phyloP scores from a whole-genome alignment of 2,797 vertebrate genomes.

The Falco berigora region DNA sequence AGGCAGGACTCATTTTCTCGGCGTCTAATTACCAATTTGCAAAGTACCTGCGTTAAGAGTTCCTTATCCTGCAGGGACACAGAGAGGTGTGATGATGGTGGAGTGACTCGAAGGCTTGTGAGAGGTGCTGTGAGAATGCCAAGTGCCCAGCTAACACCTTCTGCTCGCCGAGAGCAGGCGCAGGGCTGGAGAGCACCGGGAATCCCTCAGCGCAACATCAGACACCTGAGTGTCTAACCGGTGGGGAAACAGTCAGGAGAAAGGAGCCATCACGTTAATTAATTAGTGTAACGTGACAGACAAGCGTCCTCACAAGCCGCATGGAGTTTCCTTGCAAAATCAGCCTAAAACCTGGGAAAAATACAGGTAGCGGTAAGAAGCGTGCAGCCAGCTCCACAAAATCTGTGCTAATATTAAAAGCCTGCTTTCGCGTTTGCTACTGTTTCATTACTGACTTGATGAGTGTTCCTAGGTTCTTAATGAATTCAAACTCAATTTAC shows the following conservation, averaged over 20 bases:
- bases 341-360: neutral
- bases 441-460: neutral
- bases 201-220: neutral
- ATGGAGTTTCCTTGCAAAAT: neutral
- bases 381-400: neutral
- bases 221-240: neutral
- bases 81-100: neutral
- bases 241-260: neutral
- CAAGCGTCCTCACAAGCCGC: neutral
- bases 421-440: neutral
- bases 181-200: neutral
- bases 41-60: neutral
- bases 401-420: neutral
- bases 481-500: slow-evolving; percentile 24
- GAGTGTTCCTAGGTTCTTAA: neutral
- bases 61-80: rapidly evolving
- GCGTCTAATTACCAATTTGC: neutral
- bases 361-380: neutral
- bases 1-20: neutral
- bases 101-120: neutral
- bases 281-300: neutral
- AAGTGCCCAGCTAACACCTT: neutral
- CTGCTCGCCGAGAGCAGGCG: neutral
- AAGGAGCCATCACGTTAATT: neutral
- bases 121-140: neutral